Evolutionary conservation across 2,888 invertebrate species (phyloP).

Genomic region (Lasioglossum marginatum): DNA sequence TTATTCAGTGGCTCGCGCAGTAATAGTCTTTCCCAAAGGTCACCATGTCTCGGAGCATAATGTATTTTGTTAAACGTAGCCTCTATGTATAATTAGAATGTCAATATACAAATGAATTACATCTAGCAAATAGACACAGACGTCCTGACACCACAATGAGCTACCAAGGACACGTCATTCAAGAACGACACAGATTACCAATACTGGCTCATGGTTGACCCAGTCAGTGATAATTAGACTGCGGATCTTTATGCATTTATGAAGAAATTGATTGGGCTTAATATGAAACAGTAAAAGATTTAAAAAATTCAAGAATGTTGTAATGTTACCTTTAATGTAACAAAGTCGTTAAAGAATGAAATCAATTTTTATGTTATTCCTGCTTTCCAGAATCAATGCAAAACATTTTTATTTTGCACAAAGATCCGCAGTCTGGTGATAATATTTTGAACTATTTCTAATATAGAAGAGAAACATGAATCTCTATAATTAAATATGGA

Average conservation of each 20-base stretch:
- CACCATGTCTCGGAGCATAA: background rate
- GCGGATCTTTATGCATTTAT: too few species aligned
- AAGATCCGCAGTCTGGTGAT: too few species aligned
- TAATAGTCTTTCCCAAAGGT: conserved; percentile 4
- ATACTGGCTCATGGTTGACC: background rate
- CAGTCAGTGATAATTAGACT: too few species aligned
- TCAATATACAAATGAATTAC: conserved; percentile 20
- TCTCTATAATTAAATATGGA: background rate
- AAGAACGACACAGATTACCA: background rate
- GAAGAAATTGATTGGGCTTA: too few species aligned
- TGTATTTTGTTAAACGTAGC: background rate
- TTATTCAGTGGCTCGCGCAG: background rate
- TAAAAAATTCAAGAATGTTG: too few species aligned
- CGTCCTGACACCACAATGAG: background rate
- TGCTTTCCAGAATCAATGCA: too few species aligned
- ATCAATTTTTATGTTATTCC: too few species aligned
- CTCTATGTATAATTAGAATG: conserved; percentile 24
- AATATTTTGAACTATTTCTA: background rate
- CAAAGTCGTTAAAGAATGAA: too few species aligned
- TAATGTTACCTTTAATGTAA: too few species aligned
- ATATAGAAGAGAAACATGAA: background rate
- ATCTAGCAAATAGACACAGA: background rate
- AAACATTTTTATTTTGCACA: too few species aligned
- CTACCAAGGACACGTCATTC: background rate
- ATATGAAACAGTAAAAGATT: too few species aligned